Conservation (phyloP, 2,113 vertebrate species). For the Uria lomvia region DNA sequence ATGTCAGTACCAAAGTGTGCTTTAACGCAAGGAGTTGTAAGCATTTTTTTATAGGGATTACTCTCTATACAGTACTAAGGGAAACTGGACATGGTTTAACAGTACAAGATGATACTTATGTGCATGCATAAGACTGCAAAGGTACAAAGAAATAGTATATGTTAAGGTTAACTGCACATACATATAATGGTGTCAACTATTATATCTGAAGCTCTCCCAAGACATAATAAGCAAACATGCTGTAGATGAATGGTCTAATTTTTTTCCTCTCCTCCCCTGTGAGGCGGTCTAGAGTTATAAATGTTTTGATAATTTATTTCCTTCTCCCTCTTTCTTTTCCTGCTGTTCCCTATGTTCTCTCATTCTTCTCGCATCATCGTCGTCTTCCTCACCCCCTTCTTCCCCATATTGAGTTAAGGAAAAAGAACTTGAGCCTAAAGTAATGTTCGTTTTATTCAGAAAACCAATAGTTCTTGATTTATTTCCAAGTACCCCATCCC, state of each 20-base stretch:
- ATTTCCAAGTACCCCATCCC: not conserved
- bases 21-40: not conserved
- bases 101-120: not conserved
- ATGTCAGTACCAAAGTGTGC: not conserved
- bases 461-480: not conserved
- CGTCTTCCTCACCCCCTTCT: not conserved
- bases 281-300: conserved; percentile 7
- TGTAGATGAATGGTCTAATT: not conserved
- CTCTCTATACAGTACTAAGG: not conserved
- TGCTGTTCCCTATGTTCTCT: not conserved
- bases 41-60: not conserved
- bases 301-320: conserved; percentile 50
- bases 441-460: not conserved
- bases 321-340: not conserved
- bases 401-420: not conserved
- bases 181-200: conserved; percentile 19
- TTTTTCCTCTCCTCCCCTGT: not conserved
- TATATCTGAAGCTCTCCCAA: conserved; percentile 24
- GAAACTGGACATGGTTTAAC: not conserved
- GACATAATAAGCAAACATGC: conserved; percentile 40
- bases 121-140: not conserved
- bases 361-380: accelerated
- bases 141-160: not conserved
- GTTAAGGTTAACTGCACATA: conserved; percentile 23
- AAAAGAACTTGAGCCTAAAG: not conserved